Conservation (phyloP, 2,797 vertebrate species). For the Sarcophilus harrisii region DNA sequence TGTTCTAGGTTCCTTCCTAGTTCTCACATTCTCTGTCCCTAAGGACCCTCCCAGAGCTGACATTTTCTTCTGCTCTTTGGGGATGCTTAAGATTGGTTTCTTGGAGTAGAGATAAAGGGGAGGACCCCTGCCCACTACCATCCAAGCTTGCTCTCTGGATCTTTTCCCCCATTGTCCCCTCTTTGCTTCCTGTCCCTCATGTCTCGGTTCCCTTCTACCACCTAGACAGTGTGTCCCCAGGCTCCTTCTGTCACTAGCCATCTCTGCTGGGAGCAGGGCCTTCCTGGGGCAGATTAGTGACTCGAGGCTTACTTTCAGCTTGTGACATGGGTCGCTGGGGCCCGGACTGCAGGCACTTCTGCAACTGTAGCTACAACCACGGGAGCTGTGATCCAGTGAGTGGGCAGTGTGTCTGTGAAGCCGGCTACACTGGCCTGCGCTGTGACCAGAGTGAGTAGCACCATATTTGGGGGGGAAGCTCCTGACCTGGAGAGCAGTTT, state of each 20-base stretch:
- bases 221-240: background rate
- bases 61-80: background rate
- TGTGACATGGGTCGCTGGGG: slow-evolving; percentile 93
- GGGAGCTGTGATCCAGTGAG: slow-evolving; percentile 89
- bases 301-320: slow-evolving; percentile 83
- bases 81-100: background rate
- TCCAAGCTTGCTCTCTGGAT: background rate
- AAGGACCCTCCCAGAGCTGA: too few species aligned
- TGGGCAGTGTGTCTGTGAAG: slow-evolving; percentile 91
- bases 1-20: too few species aligned
- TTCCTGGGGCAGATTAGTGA: background rate
- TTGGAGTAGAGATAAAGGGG: background rate
- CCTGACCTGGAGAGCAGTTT: background rate
- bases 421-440: slow-evolving; percentile 88
- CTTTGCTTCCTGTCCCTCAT: background rate
- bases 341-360: slow-evolving; percentile 85
- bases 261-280: background rate
- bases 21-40: too few species aligned
- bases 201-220: background rate
- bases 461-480: background rate
- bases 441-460: slow-evolving; percentile 91
- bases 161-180: background rate
- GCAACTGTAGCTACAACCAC: slow-evolving; percentile 89
- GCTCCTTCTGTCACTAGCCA: background rate
- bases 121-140: background rate